phyloP scores from a whole-genome alignment of 1,140 invertebrate species.

The Muscidifurax raptorellus region DNA sequence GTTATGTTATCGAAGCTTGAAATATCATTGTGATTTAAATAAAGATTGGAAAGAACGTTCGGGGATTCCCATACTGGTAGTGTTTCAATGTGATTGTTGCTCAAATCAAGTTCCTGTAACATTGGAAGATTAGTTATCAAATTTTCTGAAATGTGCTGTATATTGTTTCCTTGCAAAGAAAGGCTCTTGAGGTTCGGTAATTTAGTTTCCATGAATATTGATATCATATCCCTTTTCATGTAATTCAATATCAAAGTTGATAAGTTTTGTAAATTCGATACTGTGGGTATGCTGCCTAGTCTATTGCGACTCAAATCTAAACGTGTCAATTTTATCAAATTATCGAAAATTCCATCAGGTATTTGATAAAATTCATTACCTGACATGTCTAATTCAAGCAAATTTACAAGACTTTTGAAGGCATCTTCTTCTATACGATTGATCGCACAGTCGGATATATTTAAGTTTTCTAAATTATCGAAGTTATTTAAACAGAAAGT shows the following conservation, averaged over 20 bases:
- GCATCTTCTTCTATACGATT: not conserved
- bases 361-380: not conserved
- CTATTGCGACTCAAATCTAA: not conserved
- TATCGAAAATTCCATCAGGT: not conserved
- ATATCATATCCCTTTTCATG: not conserved
- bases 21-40: not conserved
- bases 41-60: not conserved
- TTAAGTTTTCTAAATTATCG: not conserved
- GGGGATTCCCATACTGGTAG: not conserved
- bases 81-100: not conserved
- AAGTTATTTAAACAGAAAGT: conserved; percentile 2
- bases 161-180: not conserved
- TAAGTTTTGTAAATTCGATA: not conserved
- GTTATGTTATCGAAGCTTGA: not conserved
- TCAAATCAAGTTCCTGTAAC: conserved; percentile 16
- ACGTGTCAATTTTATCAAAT: not conserved
- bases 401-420: not conserved
- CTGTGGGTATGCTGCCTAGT: not conserved
- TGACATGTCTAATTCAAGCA: not conserved
- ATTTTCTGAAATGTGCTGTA: not conserved
- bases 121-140: not conserved
- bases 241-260: not conserved
- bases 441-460: not conserved
- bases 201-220: not conserved
- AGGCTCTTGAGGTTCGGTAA: not conserved